A percentile compares a stretch with the other conserved stretches of the same genome.
These are phyloP conservation scores for Leptinotarsa texana DNA, from an alignment of 1,140 invertebrate species.

Conservation along the genomic window DNA sequence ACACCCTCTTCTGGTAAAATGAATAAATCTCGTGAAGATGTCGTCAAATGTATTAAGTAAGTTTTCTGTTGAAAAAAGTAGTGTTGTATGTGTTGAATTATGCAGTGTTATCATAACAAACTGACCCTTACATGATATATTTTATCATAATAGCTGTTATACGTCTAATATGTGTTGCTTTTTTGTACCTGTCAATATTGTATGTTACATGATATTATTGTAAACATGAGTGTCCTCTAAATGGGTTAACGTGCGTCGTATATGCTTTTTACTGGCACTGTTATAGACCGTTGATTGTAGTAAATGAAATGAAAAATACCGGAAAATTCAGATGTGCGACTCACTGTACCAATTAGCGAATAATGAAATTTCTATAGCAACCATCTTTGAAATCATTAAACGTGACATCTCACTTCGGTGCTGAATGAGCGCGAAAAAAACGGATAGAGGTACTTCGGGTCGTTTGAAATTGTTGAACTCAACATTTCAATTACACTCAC, in stretches of 20 bases:
- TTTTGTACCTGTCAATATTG: constrained; percentile 3
- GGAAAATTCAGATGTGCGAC: background rate
- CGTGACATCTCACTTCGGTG: background rate
- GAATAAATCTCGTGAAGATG: too few relatives aligned
- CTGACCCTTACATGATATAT: background rate
- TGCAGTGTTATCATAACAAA: constrained; percentile 2
- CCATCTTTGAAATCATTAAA: background rate
- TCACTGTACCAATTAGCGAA: background rate
- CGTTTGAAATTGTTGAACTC: too few relatives aligned
- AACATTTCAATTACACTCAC: too few relatives aligned
- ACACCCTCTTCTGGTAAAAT: too few relatives aligned
- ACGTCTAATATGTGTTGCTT: constrained; percentile 1
- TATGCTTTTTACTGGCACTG: background rate
- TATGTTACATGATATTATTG: background rate
- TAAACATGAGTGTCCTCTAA: background rate
- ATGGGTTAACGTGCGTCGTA: background rate
- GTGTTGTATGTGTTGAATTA: background rate
- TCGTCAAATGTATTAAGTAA: too few relatives aligned
- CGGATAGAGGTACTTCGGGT: background rate
- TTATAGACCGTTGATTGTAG: background rate
- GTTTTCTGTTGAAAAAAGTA: too few relatives aligned
- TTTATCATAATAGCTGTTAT: background rate
- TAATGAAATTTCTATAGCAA: background rate
- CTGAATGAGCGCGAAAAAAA: background rate
- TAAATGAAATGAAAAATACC: background rate